Conservation (phyloP, 2,797 vertebrate species). For the Diceros bicornis region DNA sequence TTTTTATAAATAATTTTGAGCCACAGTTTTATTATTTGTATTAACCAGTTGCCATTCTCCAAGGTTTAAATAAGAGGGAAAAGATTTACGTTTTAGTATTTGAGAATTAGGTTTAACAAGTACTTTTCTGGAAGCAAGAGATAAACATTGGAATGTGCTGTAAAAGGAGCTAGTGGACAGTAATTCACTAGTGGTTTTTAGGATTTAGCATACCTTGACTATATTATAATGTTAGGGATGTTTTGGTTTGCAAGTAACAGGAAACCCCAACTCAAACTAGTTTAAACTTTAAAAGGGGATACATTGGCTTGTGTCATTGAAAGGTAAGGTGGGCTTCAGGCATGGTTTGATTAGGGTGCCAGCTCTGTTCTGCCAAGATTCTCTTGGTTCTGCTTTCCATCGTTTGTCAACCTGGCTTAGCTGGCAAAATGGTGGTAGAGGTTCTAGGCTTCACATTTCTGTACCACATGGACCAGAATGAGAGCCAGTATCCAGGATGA, state of each 20-base stretch:
- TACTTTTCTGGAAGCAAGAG: background rate
- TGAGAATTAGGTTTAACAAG: slow-evolving; percentile 15
- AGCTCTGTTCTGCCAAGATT: background rate
- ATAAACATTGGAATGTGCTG: background rate
- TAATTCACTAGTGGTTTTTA: background rate
- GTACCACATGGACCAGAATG: background rate
- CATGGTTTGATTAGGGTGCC: background rate
- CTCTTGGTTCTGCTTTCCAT: background rate
- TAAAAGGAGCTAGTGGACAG: background rate
- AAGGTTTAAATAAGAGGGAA: slow-evolving; percentile 24
- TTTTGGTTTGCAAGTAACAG: slow-evolving; percentile 39
- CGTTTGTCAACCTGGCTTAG: background rate
- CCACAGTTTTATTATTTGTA: slow-evolving; percentile 18
- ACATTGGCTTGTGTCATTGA: background rate
- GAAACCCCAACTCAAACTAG: background rate
- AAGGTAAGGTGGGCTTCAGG: background rate
- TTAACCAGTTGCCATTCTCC: slow-evolving; percentile 17
- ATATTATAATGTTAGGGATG: background rate
- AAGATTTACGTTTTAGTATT: slow-evolving; percentile 51
- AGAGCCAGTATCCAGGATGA: background rate
- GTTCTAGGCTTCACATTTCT: background rate
- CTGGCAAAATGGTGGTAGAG: background rate
- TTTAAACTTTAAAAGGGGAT: slow-evolving; percentile 33
- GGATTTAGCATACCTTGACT: background rate
- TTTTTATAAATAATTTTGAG: slow-evolving; percentile 11